Conservation (phyloP, 2,797 vertebrate genomes). For the Cuniculus paca region DNA sequence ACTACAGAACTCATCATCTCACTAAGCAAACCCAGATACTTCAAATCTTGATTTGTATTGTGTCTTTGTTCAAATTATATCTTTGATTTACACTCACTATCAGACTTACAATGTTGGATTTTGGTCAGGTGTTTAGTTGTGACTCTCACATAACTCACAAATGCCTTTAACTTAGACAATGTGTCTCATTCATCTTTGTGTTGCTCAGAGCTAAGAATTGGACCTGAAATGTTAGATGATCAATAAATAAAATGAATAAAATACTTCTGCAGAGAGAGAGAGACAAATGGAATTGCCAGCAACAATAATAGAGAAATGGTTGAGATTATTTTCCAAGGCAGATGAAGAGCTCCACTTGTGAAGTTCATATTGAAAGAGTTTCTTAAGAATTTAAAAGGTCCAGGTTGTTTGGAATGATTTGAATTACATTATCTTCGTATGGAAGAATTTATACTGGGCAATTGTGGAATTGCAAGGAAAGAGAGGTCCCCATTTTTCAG, state of each 20-base stretch:
- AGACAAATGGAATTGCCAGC: not conserved
- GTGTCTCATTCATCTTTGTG: not conserved
- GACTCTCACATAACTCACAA: not conserved
- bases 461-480: not conserved
- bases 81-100: not conserved
- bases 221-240: not conserved
- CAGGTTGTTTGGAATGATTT: not conserved
- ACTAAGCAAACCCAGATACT: not conserved
- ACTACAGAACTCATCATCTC: not conserved
- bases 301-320: not conserved
- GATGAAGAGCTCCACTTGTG: not conserved
- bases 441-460: not conserved
- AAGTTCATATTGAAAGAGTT: not conserved
- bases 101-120: not conserved
- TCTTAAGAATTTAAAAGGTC: not conserved
- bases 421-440: not conserved
- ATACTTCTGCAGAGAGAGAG: not conserved
- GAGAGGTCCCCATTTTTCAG: not conserved
- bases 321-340: not conserved
- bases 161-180: not conserved
- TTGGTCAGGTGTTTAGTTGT: not conserved
- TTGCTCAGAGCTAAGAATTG: not conserved
- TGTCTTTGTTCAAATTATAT: not conserved
- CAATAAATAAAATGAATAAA: conserved; percentile 17
- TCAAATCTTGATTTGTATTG: not conserved